Conservation (phyloP, 2,113 vertebrate genomes). For the Lophius piscatorius region DNA sequence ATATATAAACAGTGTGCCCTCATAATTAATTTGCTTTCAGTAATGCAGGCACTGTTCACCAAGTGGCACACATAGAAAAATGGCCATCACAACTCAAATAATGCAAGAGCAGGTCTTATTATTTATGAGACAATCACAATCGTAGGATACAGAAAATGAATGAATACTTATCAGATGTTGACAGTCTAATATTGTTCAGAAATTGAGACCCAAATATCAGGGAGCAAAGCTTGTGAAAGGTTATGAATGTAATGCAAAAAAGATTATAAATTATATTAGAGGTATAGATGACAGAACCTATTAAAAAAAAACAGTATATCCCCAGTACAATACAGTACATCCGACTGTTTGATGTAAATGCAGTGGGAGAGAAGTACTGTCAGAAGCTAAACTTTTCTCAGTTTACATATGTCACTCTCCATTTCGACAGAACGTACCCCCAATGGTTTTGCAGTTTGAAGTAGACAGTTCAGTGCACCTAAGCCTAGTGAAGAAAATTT, state of each 20-base stretch:
- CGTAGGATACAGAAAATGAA: not conserved
- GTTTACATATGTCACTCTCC: no score
- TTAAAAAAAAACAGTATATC: no score
- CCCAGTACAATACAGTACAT: not conserved
- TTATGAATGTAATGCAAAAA: not conserved
- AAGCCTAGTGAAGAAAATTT: no score
- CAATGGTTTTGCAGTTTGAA: no score
- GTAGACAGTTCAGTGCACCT: no score
- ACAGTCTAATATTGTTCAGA: not conserved
- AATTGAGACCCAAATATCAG: not conserved
- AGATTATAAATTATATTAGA: not conserved
- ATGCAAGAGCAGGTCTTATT: conserved; percentile 40
- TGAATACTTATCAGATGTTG: not conserved
- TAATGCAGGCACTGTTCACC: conserved; percentile 20
- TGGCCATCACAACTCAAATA: conserved; percentile 43
- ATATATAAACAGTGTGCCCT: conserved; percentile 16
- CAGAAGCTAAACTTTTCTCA: no score
- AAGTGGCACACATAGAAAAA: conserved; percentile 19
- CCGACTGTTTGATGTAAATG: not conserved
- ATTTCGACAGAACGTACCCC: no score
- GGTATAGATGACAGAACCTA: no score
- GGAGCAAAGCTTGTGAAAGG: not conserved
- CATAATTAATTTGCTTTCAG: conserved; percentile 51
- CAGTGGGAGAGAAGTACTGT: no score
- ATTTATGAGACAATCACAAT: conserved; percentile 28